These are phyloP conservation scores for Lysandra bellargus DNA, from an alignment of 2,888 invertebrate genomes.

Conservation along the genomic window DNA sequence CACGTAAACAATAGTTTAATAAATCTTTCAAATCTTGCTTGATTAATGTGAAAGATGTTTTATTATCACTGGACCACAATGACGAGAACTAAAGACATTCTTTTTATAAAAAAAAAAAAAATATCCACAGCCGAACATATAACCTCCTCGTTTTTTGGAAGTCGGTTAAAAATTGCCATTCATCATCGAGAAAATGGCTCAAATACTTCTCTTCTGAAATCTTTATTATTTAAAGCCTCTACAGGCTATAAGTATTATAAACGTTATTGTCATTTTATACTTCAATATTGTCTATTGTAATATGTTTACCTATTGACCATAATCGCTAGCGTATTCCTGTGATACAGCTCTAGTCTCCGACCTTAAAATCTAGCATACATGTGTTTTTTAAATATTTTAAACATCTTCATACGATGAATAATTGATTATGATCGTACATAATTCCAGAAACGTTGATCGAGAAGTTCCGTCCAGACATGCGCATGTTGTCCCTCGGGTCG, in stretches of 20 bases:
- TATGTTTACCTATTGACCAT: no score
- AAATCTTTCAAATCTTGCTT: conserved; percentile 11
- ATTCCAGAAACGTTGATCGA: conserved; percentile 92
- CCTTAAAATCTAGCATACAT: no score
- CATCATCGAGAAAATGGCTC: no score
- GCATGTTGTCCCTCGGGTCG: conserved; percentile 91
- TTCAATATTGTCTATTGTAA: neutral
- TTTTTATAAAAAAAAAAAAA: no score
- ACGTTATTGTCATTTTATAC: neutral
- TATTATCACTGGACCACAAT: neutral
- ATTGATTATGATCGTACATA: no score
- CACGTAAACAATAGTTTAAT: neutral
- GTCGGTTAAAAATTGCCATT: no score
- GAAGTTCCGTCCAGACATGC: conserved; percentile 99
- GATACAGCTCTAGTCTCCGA: no score
- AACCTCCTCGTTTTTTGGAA: no score
- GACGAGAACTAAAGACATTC: neutral
- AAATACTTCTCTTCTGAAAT: no score
- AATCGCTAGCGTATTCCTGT: no score
- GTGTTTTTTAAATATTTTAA: neutral
- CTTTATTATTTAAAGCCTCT: no score
- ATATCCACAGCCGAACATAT: no score
- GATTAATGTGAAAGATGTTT: neutral
- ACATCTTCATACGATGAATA: neutral
- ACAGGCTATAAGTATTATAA: neutral